Evolutionary conservation across 2,888 invertebrate genomes (phyloP), one percentile per base, ranked within the genome.

Genomic region (Philereme transversata): DNA sequence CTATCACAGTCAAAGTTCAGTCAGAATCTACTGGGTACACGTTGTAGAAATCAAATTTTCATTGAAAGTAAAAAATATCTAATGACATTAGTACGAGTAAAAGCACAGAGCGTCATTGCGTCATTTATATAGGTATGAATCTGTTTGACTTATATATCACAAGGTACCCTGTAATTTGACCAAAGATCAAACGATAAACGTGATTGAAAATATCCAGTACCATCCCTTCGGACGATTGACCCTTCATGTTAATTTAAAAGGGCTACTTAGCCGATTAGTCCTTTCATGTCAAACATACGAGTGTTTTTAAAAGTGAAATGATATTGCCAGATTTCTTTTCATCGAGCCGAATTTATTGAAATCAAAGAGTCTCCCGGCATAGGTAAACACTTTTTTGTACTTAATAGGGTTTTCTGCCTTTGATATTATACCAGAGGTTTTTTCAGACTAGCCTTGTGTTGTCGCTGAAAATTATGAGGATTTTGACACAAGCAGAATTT

Each of bases 211-310:
- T 61, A 60, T 65, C 72, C 69, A 40, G 71, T 53, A 36, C 51
- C 46, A 77, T 81, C 78, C 73, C 72, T 78, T 81, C 71, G 82
- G 77, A 62, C 86, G 77, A 87, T 88, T 88, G 88, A 88, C 86
- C 88, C 86, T 86, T 84, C 77, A 77, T 77, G 78, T 75, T 72
- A 70, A 62, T 70, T 56, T 64, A 64, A 81, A 78, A 81, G 77
- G 76, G 87, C 88, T 87, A 90, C 90, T 90, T 82, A 89, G 80
- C 59, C 65, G 74, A 90, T 90, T 88, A 81, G 83, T 81, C 83
- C 82, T 88, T 90, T 89, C 82, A 85, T 84, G 85, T 86, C 86
- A 75, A 79, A 70, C 75, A 76, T 80, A 81, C 48, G 45, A 22
- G 3, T 22, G 40, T 53, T 60, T 57, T 49, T 56, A 56, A 63